Percentiles rank a stretch among this genome's conserved stretches.
Conservation (phyloP, 1,140 invertebrate species). For the Homalodisca vitripennis region DNA sequence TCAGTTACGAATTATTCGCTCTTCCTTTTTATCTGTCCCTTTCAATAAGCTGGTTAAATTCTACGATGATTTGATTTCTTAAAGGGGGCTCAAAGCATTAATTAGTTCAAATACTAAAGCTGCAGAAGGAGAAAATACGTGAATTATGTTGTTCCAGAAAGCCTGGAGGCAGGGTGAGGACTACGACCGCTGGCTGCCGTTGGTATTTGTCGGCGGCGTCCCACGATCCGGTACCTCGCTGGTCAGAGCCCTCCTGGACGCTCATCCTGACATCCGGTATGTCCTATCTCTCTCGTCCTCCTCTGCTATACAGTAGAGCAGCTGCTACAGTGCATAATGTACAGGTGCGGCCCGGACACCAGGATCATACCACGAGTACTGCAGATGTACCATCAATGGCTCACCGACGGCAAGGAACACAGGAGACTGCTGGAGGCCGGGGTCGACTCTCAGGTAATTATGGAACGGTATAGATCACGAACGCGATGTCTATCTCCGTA, state of each 20-base stretch:
- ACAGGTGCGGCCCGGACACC: slow-evolving; percentile 13
- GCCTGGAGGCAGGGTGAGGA: too few relatives aligned
- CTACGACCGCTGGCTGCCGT: slow-evolving; percentile 83
- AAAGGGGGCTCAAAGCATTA: too few relatives aligned
- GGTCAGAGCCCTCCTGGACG: slow-evolving; percentile 97
- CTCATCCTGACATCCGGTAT: slow-evolving; percentile 90
- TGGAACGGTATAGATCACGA: not conserved
- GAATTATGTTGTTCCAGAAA: too few relatives aligned
- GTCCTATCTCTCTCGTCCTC: too few relatives aligned
- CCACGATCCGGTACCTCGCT: slow-evolving; percentile 95
- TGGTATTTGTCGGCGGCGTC: slow-evolving; percentile 97
- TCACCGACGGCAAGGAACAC: not conserved
- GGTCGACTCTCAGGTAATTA: not conserved
- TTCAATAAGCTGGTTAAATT: too few relatives aligned
- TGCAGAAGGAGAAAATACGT: too few relatives aligned
- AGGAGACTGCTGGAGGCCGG: not conserved
- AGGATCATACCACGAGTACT: slow-evolving; percentile 6
- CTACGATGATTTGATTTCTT: too few relatives aligned
- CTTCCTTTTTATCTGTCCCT: too few relatives aligned
- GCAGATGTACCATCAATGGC: slow-evolving; percentile 18
- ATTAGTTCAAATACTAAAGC: too few relatives aligned
- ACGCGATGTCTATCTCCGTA: not conserved
- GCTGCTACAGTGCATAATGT: not conserved
- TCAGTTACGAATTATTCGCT: too few relatives aligned
- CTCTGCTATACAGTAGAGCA: too few relatives aligned